phyloP scores from a whole-genome alignment of 2,113 vertebrate genomes.

The Pithys albifrons region DNA sequence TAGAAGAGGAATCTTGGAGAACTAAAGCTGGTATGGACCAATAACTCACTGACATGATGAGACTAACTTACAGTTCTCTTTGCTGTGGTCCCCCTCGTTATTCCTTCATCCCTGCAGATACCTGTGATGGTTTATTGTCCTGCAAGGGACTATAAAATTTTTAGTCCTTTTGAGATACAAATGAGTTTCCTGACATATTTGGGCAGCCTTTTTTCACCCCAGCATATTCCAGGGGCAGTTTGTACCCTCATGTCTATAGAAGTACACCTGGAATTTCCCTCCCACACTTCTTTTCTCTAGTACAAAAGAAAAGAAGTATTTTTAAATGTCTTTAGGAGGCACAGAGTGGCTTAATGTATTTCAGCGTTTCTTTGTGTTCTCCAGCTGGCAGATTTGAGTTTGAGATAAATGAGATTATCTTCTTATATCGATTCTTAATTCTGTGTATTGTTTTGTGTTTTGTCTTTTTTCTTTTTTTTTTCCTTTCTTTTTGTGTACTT shows the following conservation, averaged over 20 bases:
- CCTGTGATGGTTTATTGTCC: not conserved
- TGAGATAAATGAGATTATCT: not conserved
- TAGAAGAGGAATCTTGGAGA: constrained; percentile 98
- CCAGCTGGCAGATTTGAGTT: not conserved
- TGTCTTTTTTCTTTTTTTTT: not conserved
- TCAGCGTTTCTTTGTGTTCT: not conserved
- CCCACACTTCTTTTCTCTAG: not conserved
- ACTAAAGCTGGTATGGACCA: constrained; percentile 90
- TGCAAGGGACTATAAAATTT: not conserved
- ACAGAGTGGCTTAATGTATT: not conserved
- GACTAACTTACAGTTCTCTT: not conserved
- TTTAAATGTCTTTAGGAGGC: not conserved
- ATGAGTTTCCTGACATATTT: not conserved
- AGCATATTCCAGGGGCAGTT: not conserved
- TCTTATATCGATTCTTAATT: not conserved
- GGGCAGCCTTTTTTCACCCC: not conserved
- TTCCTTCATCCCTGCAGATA: not conserved
- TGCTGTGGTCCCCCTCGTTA: not conserved
- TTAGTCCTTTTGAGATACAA: not conserved
- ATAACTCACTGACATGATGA: not conserved
- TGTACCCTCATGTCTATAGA: not conserved
- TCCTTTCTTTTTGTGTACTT: not conserved
- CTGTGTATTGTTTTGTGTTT: not conserved
- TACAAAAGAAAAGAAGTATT: not conserved
- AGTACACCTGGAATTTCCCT: not conserved